Conservation (phyloP, 1,140 invertebrate species). For the Pseudomyrmex flavicornis region DNA sequence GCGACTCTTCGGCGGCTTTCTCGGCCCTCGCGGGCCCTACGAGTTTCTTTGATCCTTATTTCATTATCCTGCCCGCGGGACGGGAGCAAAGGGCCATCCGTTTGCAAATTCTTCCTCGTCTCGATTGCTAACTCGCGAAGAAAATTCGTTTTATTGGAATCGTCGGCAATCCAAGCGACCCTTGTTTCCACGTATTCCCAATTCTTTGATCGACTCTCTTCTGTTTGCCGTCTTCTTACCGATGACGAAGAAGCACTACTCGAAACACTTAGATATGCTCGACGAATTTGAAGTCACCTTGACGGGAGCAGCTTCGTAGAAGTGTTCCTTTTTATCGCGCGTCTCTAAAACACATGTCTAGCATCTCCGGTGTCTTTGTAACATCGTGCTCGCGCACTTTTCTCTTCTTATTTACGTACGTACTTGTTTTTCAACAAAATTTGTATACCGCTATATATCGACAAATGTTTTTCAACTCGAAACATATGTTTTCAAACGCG, state of each 20-base stretch:
- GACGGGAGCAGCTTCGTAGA: background rate
- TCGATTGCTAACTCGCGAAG: constrained; percentile 81
- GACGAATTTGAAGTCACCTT: background rate
- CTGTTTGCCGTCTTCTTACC: constrained; percentile 23
- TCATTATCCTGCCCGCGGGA: constrained; percentile 79
- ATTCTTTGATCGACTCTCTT: constrained; percentile 66
- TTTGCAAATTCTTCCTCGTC: constrained; percentile 82
- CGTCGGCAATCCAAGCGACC: constrained; percentile 58
- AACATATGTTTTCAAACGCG: constrained; percentile 29
- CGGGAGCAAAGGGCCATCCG: constrained; percentile 71
- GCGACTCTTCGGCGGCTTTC: constrained; percentile 43
- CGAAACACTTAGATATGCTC: constrained; percentile 19
- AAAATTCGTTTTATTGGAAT: constrained; percentile 83
- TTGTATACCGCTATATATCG: background rate
- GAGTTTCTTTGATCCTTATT: constrained; percentile 85
- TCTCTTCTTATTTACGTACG: background rate
- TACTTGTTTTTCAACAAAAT: constrained; percentile 17
- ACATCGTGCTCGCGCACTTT: constrained; percentile 6
- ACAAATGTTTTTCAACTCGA: background rate
- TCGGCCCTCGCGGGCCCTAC: constrained; percentile 40
- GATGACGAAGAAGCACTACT: constrained; percentile 37
- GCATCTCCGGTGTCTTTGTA: background rate
- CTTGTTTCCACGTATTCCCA: constrained; percentile 53
- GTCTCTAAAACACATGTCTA: constrained; percentile 6
- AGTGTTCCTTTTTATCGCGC: background rate